Evolutionary conservation across 1,140 invertebrate species (phyloP).

Genomic region (Drosophila orena): DNA sequence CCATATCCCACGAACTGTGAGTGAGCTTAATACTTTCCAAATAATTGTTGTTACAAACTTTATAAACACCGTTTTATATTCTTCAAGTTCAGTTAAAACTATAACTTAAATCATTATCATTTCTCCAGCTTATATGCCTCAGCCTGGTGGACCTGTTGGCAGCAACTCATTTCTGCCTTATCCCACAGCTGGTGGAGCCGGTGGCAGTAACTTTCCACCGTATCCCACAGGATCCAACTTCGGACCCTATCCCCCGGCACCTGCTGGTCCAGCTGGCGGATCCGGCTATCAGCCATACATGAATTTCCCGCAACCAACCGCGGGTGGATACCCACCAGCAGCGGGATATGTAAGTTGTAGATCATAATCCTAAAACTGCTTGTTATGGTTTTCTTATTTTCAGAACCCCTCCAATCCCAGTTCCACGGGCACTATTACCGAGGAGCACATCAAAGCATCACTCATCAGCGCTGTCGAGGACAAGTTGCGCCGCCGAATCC

Average conservation of each 20-base stretch:
- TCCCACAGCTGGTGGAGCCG: conserved; percentile 53
- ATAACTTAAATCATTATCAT: background rate
- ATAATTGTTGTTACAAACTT: too few species aligned
- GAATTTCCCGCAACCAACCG: conserved; percentile 85
- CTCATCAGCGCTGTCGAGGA: conserved; percentile 97
- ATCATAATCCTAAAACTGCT: background rate
- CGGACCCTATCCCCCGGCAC: conserved; percentile 63
- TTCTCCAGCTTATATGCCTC: conserved; percentile 65
- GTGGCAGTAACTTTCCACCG: conserved; percentile 68
- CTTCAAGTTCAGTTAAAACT: too few species aligned
- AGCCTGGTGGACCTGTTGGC: conserved; percentile 49
- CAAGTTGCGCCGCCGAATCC: conserved; percentile 93
- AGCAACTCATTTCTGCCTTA: conserved; percentile 68
- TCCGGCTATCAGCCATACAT: conserved; percentile 85
- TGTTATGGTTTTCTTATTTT: background rate
- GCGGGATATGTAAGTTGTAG: conserved; percentile 71
- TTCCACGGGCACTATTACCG: conserved; percentile 93
- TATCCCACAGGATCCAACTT: conserved; percentile 72
- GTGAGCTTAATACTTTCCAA: background rate
- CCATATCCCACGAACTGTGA: conserved; percentile 71
- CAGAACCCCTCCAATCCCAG: conserved; percentile 65
- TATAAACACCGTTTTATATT: too few species aligned
- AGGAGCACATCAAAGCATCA: conserved; percentile 97
- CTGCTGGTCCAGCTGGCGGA: conserved; percentile 29
- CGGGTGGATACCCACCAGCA: conserved; percentile 83